These are phyloP conservation scores for Colius striatus DNA, from an alignment of 2,113 vertebrate species.

Conservation along the genomic window DNA sequence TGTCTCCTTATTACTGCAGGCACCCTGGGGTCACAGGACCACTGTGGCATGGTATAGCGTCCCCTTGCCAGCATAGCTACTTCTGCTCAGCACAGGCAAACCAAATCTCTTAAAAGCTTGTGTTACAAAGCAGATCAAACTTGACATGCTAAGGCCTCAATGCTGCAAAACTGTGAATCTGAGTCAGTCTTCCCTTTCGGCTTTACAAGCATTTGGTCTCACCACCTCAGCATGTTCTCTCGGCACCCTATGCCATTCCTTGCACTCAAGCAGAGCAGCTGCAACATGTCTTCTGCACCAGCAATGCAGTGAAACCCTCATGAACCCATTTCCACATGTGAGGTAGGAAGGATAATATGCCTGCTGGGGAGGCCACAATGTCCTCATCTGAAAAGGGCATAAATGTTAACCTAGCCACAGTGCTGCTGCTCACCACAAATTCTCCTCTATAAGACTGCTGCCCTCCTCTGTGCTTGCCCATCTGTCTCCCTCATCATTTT, in stretches of 20 bases:
- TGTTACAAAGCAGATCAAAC: background rate
- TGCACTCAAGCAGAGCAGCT: background rate
- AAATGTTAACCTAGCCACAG: background rate
- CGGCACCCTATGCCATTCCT: background rate
- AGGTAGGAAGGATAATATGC: background rate
- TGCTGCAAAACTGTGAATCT: background rate
- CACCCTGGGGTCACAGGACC: background rate
- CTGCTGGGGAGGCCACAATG: background rate
- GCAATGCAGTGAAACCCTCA: background rate
- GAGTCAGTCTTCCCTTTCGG: background rate
- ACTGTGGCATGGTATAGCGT: background rate
- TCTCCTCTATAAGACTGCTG: background rate
- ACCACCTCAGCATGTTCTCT: background rate
- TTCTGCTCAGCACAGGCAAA: background rate
- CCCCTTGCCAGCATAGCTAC: background rate
- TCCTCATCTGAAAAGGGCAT: background rate
- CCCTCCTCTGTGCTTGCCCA: background rate
- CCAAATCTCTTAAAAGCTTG: background rate
- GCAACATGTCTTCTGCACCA: background rate
- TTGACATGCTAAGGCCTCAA: background rate
- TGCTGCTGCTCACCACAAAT: background rate
- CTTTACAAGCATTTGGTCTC: background rate
- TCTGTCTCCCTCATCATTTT: background rate
- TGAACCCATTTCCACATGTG: background rate
- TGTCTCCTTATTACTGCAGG: fast-evolving